These are phyloP conservation scores for Tenthredo notha DNA, from an alignment of 2,888 invertebrate genomes.

Conservation along the genomic window DNA sequence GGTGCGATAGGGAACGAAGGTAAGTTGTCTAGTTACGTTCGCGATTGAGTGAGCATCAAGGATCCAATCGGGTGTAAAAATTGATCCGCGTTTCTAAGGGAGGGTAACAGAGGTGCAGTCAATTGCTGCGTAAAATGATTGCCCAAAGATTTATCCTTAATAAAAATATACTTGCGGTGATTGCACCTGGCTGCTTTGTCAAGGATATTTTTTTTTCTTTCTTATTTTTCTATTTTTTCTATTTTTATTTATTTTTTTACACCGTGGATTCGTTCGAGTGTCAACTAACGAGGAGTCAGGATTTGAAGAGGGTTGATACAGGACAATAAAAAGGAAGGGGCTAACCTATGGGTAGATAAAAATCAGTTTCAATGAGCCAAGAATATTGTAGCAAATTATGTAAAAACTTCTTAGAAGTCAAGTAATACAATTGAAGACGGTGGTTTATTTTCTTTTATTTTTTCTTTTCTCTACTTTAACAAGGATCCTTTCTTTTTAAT, in stretches of 20 bases:
- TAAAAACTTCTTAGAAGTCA: not conserved
- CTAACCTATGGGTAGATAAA: not conserved
- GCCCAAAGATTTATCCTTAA: conserved; percentile 28
- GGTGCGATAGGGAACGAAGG: conserved; percentile 3
- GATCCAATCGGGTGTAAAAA: conserved; percentile 41
- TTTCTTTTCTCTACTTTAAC: too few relatives aligned
- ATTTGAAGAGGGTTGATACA: conserved; percentile 20
- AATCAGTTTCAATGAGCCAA: not conserved
- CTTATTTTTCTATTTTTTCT: not conserved
- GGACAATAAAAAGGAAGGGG: conserved; percentile 2
- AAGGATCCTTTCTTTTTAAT: not conserved
- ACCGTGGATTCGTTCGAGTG: not conserved
- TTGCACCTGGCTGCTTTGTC: conserved; percentile 27
- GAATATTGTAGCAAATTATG: not conserved
- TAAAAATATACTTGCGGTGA: conserved; percentile 10
- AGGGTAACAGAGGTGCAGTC: conserved; percentile 34
- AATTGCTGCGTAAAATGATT: conserved; percentile 45
- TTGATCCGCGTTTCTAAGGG: conserved; percentile 23
- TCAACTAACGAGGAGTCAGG: not conserved
- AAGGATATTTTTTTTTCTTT: not conserved
- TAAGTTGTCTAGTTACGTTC: conserved; percentile 33
- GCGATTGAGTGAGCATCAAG: conserved; percentile 25
- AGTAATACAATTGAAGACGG: not conserved
- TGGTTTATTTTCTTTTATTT: not conserved
- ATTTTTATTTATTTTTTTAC: not conserved